Percentiles rank a stretch among this genome's conserved stretches.
phyloP scores from a whole-genome alignment of 2,797 vertebrate genomes.

The Neosilurus mollespiculum region DNA sequence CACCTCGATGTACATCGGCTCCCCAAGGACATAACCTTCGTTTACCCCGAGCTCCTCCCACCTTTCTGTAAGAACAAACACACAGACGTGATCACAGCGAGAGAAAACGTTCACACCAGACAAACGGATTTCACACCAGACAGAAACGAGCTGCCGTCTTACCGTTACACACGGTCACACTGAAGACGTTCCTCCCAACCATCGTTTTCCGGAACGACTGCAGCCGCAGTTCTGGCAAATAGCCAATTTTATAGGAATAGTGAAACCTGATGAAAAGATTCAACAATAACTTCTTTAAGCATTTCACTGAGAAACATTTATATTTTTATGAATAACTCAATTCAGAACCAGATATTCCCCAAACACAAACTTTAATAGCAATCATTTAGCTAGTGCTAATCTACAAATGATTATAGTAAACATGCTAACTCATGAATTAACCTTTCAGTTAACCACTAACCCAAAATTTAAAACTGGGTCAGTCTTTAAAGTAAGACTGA shows the following conservation, averaged over 20 bases:
- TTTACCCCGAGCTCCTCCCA: conserved; percentile 60
- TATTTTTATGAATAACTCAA: not conserved
- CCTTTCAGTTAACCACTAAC: no score
- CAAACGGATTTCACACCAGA: no score
- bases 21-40: conserved; percentile 59
- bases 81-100: no score
- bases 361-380: not conserved
- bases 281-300: not conserved
- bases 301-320: not conserved
- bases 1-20: conserved; percentile 64
- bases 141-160: conserved; percentile 17
- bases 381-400: not conserved
- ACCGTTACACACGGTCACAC: conserved; percentile 66
- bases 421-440: not conserved
- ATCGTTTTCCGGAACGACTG: conserved; percentile 61
- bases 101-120: not conserved
- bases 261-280: conserved; percentile 63
- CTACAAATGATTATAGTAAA: not conserved
- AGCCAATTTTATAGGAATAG: conserved; percentile 72
- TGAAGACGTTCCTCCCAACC: conserved; percentile 58
- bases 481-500: no score
- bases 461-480: not conserved
- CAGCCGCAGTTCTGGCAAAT: conserved; percentile 57
- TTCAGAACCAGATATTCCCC: not conserved
- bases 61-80: conserved; percentile 46